Conservation (phyloP, 2,888 invertebrate species). For the Xylota segnis region DNA sequence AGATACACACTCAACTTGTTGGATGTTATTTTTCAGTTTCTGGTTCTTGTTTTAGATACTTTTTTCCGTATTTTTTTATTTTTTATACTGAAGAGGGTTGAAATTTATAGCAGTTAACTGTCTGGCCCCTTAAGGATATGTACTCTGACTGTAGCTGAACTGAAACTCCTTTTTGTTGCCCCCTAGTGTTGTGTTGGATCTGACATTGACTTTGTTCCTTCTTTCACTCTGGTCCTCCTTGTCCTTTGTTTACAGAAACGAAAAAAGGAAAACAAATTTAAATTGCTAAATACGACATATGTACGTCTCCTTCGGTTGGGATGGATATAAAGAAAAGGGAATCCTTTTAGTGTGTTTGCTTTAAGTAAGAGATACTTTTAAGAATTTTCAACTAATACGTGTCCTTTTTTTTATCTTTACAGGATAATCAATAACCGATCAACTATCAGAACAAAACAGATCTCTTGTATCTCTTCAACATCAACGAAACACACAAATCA, state of each 20-base stretch:
- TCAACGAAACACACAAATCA: conserved; percentile 10
- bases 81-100: conserved; percentile 44
- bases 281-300: conserved; percentile 65
- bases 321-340: conserved; percentile 35
- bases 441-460: conserved; percentile 18
- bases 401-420: conserved; percentile 40
- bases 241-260: background rate
- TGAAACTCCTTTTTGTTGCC: conserved; percentile 33
- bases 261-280: conserved; percentile 45
- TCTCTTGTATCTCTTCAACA: conserved; percentile 40
- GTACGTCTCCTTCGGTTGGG: conserved; percentile 26
- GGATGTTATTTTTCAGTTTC: conserved; percentile 62
- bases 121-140: conserved; percentile 64
- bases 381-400: conserved; percentile 35
- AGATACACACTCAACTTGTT: conserved; percentile 68
- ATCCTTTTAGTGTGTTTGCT: conserved; percentile 8
- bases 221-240: background rate
- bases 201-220: conserved; percentile 54
- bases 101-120: conserved; percentile 73
- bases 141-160: conserved; percentile 22
- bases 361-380: too few relatives aligned
- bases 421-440: conserved; percentile 62
- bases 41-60: conserved; percentile 29
- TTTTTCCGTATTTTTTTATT: conserved; percentile 14
- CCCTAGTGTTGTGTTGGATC: conserved; percentile 31